Evolutionary conservation across 2,888 invertebrate species (phyloP).

Genomic region (Epistrophe grossulariae): DNA sequence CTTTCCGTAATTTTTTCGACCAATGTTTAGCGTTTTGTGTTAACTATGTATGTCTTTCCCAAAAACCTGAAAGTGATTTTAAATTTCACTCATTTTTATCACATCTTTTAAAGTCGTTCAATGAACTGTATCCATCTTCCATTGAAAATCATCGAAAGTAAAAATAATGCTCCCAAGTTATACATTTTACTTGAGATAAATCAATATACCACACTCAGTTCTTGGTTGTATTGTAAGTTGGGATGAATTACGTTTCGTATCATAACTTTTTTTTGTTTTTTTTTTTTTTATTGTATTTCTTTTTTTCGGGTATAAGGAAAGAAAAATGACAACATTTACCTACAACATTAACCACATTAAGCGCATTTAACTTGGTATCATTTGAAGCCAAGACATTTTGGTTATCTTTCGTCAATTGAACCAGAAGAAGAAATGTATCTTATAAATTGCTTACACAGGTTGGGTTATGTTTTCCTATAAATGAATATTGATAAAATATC

Average conservation of each 20-base stretch:
- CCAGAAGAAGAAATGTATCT: not conserved
- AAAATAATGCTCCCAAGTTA: not conserved
- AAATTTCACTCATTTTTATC: not conserved
- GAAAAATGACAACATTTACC: not conserved
- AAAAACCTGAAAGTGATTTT: not conserved
- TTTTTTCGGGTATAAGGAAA: not conserved
- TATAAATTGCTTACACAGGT: not conserved
- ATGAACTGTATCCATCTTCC: not conserved
- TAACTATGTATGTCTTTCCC: too few relatives aligned
- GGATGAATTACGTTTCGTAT: not conserved
- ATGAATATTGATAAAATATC: not conserved
- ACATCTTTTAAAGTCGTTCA: not conserved
- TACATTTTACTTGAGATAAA: not conserved
- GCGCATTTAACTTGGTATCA: not conserved
- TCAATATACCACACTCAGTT: not conserved
- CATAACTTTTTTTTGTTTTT: not conserved
- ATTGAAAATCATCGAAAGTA: not conserved
- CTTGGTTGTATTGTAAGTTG: not conserved
- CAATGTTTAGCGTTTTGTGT: too few relatives aligned
- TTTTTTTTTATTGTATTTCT: not conserved
- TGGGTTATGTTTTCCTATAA: not conserved
- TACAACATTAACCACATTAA: conserved; percentile 2
- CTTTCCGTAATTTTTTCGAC: too few relatives aligned
- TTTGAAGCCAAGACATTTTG: not conserved
- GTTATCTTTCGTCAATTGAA: conserved; percentile 1